These are phyloP conservation scores for Acrocephalus arundinaceus DNA, from an alignment of 2,113 vertebrate species.

Conservation along the genomic window DNA sequence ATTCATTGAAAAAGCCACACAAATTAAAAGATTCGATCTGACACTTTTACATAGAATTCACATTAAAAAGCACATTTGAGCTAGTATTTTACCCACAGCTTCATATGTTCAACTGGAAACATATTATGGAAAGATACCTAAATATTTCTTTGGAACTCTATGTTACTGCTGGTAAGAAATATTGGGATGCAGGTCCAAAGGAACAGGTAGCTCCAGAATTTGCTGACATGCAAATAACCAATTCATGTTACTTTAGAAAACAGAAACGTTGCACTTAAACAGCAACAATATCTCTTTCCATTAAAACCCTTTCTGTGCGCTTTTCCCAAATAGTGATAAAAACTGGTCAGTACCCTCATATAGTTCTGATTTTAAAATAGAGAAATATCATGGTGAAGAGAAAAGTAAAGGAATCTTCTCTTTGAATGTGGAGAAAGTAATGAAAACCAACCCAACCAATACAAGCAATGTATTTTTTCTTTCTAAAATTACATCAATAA, in stretches of 20 bases:
- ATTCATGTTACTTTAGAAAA: neutral
- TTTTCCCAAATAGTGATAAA: neutral
- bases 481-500: neutral
- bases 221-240: neutral
- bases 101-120: neutral
- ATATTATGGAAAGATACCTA: neutral
- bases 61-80: constrained; percentile 16
- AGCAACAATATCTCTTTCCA: neutral
- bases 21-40: neutral
- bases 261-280: neutral
- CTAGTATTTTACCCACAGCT: neutral
- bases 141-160: neutral
- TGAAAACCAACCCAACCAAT: neutral
- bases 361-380: neutral
- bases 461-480: neutral
- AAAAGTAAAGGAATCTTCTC: neutral
- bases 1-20: neutral
- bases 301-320: neutral
- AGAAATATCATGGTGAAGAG: neutral
- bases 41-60: neutral
- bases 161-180: neutral
- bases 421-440: neutral
- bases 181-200: neutral
- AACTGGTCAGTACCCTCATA: neutral
- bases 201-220: neutral